A percentile compares a stretch with the other conserved stretches of the same genome.
Conservation (phyloP, 2,888 invertebrate genomes). For the Mythimna albipuncta region DNA sequence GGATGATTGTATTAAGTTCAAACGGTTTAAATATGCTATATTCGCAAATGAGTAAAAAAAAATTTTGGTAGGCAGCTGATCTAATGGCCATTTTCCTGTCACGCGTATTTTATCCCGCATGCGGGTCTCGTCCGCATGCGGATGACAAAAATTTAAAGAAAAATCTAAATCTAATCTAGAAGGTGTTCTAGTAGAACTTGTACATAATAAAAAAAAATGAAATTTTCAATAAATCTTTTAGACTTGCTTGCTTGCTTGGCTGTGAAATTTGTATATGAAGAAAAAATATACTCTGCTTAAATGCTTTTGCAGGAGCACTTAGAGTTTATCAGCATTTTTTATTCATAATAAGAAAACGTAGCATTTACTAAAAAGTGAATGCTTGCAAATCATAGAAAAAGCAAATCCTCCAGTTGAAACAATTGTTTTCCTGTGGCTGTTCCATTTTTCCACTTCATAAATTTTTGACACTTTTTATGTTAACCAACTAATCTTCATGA, state of each 20-base stretch:
- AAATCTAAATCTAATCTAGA: too few relatives aligned
- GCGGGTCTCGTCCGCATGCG: too few relatives aligned
- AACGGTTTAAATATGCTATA: slow-evolving; percentile 8
- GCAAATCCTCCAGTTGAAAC: neutral
- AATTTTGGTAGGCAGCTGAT: neutral
- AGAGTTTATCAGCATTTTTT: neutral
- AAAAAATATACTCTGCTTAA: too few relatives aligned
- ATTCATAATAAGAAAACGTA: neutral
- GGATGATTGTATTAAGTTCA: slow-evolving; percentile 11
- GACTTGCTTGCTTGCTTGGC: too few relatives aligned
- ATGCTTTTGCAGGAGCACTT: neutral
- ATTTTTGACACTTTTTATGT: neutral
- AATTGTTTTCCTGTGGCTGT: neutral
- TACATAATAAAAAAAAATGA: too few relatives aligned
- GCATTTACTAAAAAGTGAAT: too few relatives aligned
- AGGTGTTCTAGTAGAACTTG: too few relatives aligned
- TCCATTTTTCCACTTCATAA: slow-evolving; percentile 18
- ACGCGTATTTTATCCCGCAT: too few relatives aligned
- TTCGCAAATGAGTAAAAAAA: neutral
- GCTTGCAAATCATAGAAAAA: neutral
- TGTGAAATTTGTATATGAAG: too few relatives aligned
- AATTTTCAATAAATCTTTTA: too few relatives aligned
- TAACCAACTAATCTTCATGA: slow-evolving; percentile 8
- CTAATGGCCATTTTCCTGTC: too few relatives aligned
- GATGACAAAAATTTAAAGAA: too few relatives aligned